Evolutionary conservation across 2,113 vertebrate species (phyloP).

Genomic region (Picathartes gymnocephalus): DNA sequence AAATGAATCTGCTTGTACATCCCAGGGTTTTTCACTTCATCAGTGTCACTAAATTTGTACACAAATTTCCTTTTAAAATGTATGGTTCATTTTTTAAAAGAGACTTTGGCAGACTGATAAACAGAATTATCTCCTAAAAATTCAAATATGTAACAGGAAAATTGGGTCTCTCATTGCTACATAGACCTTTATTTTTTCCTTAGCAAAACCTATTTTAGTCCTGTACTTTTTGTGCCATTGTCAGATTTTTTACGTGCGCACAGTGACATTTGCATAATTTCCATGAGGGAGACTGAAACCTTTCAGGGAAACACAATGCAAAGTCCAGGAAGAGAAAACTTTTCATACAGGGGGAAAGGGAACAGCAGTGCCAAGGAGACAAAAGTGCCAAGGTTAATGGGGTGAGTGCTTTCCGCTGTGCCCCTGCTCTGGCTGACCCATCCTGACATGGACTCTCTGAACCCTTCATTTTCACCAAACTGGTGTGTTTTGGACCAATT

Average conservation of each 20-base stretch:
- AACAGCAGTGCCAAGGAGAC: not conserved
- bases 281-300: not conserved
- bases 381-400: not conserved
- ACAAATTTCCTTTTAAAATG: not conserved
- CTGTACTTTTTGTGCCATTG: constrained; percentile 13
- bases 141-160: not conserved
- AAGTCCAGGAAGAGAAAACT: not conserved
- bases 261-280: constrained; percentile 27
- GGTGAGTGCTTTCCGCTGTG: not conserved
- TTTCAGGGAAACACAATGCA: constrained; percentile 14
- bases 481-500: not conserved
- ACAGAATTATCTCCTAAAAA: not conserved
- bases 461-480: not conserved
- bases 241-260: not conserved
- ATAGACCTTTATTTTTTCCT: no score
- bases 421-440: not conserved
- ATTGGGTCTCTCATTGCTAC: not conserved
- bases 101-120: not conserved
- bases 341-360: not conserved
- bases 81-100: not conserved
- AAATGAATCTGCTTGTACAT: not conserved
- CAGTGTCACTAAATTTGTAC: not conserved
- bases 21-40: not conserved
- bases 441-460: not conserved
- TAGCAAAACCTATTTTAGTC: not conserved